phyloP scores from a whole-genome alignment of 2,888 invertebrate genomes.

The Drosophila lacicola region DNA sequence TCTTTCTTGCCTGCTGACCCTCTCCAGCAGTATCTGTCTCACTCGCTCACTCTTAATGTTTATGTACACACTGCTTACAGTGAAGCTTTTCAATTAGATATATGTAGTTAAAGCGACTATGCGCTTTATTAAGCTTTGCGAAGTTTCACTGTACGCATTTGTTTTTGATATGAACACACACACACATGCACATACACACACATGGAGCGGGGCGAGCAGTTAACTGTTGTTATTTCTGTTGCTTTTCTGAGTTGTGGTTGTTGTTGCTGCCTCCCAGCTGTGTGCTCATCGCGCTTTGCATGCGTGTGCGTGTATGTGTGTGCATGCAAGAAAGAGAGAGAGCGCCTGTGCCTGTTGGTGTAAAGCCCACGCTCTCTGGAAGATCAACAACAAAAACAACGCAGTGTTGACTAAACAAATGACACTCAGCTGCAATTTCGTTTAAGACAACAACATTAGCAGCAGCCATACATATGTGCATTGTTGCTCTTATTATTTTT shows the following conservation, averaged over 20 bases:
- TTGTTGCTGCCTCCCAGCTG: constrained; percentile 55
- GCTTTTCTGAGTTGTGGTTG: constrained; percentile 32
- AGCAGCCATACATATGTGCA: constrained; percentile 20
- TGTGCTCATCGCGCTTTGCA: constrained; percentile 23
- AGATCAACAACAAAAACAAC: constrained; percentile 61
- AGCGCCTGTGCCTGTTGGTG: constrained; percentile 15
- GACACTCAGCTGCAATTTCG: constrained; percentile 68
- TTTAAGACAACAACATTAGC: constrained; percentile 19
- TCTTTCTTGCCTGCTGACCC: constrained; percentile 12
- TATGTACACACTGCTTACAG: constrained; percentile 26
- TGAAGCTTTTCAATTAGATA: constrained; percentile 28
- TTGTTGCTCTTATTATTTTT: constrained; percentile 15
- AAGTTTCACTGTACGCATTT: constrained; percentile 45
- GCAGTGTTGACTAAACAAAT: constrained; percentile 45
- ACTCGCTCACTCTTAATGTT: constrained; percentile 12
- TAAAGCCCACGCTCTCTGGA: constrained; percentile 63
- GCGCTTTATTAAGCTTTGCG: constrained; percentile 19
- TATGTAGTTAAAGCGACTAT: constrained; percentile 10
- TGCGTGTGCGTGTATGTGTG: constrained; percentile 8
- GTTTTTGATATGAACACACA: constrained; percentile 11
- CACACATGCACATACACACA: not conserved
- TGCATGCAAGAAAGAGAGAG: constrained; percentile 5
- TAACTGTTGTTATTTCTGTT: constrained; percentile 44
- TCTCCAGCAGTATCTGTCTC: constrained; percentile 1
- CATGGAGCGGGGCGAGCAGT: not conserved